A percentile compares a stretch with the other conserved stretches of the same genome.
Evolutionary conservation across 1,140 invertebrate species (phyloP).

Genomic region (Sycophaga agraensis): DNA sequence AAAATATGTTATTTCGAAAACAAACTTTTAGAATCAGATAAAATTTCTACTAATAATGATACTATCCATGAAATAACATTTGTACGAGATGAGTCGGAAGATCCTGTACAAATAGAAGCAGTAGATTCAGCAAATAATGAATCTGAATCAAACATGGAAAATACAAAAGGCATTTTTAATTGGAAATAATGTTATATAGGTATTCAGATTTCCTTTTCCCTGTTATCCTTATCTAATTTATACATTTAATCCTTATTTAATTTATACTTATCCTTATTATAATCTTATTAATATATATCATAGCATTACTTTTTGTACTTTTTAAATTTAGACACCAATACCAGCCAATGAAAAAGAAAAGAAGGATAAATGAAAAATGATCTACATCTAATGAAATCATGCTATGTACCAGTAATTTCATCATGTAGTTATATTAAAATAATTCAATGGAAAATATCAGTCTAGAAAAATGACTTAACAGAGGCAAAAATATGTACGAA

Average conservation of each 20-base stretch:
- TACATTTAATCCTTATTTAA: not conserved
- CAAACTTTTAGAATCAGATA: conserved; percentile 7
- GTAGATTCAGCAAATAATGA: conserved; percentile 5
- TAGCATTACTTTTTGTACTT: not conserved
- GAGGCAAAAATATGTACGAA: too few relatives aligned
- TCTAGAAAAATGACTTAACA: not conserved
- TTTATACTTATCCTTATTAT: not conserved
- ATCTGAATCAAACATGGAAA: not conserved
- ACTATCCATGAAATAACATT: conserved; percentile 4
- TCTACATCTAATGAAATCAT: not conserved
- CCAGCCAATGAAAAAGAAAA: not conserved
- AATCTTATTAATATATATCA: not conserved
- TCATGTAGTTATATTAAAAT: not conserved
- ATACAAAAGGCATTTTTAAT: conserved; percentile 6
- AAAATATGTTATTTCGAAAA: not conserved
- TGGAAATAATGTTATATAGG: conserved; percentile 14
- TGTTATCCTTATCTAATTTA: not conserved
- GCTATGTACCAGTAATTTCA: not conserved
- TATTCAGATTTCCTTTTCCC: conserved; percentile 1
- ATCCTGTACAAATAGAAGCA: not conserved
- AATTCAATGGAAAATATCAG: not conserved
- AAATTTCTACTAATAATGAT: not conserved
- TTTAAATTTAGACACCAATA: not conserved
- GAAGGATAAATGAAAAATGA: not conserved
- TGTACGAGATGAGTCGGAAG: not conserved